Evolutionary conservation across 35 echinoderm and acorn worm genomes (phyloP), one percentile per base, ranked within the genome.

Genomic region (Amphiura filiformis): DNA sequence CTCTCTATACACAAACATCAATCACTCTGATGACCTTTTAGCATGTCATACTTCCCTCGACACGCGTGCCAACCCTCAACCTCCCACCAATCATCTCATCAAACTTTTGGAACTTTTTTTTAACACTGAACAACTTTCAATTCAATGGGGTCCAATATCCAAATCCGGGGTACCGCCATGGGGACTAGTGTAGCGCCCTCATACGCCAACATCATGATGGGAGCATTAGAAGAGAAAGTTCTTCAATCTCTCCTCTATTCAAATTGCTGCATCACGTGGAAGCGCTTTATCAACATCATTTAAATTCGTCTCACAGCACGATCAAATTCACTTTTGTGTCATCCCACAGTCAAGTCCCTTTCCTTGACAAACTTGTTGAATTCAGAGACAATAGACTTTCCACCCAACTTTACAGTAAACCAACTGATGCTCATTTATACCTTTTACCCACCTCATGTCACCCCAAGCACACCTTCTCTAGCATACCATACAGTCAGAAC

Each of bases 1-100:
- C 7, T 87, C 86, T 11, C 35, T 85, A 33, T 87, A 87, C 28
- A 87, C 65, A 22, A 87, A 87, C 76, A 87, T 87, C 11, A 30
- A 38, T 37, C 86, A 56, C 39, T 35, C 2, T 0, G 86, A 87
- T 26, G 86, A 75, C 38, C 14, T 87, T 0, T 7, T 79, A 49
- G 86, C 86, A 40, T 87, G 86, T 65, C 2, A 44, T 0, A 37
- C 9, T 5, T 70, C 86, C 15, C 41, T 87, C 17, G 34, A 87
- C 76, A 39, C 14, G 26, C 32, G 86, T 1, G 0, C 15, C 1
- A 22, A 77, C 36, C 12, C 9, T 35, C 0, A 65, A 0, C 86
- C 86, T 15, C 86, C 86, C 22, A 87, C 86, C 28, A 26, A 42
- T 2, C 9, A 87, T 13, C 76, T 87, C 4, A 79, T 87, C 7